Base-by-base conservation (phyloP, 2,888 invertebrate species). In the Eudemis profundana region DNA sequence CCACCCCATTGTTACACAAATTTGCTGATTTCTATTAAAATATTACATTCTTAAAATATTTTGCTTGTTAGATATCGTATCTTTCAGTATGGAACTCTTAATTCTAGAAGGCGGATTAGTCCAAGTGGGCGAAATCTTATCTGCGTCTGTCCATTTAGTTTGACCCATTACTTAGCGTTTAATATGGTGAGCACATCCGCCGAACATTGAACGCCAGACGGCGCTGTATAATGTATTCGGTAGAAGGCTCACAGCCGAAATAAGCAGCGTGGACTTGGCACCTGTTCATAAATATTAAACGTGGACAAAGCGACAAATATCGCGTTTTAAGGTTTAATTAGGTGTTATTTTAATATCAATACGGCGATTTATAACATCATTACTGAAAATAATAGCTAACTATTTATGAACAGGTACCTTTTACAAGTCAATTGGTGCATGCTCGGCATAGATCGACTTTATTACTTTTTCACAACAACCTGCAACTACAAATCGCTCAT, bases 101-200 rank as follows among this genome's bases (percentile, higher is more conserved):
- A 77, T 76, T 76, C 86, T 87, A 88, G 81, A 85, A 88, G 88
- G 88, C 88, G 88, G 88, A 88, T 64, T 83, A 83, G 79, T 83
- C 79, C 79, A 86, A 83, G 79, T 86, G 87, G 86, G 86, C 87
- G 82, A 82, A 81, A 81, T 74, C 70, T 69, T 71, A 69, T 67
- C 54, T 69, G 69, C 51, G 51, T 66, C 57, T 64, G 42, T 57
- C 57, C 57, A 14, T 57, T 56, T 42, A 40, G 49, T 63, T 54
- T 56, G 49, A 63, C 40, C 33, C 38, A 63, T 56, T 27, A 15
- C 47, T 47, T 49, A 44, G 56, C 56, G 56, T 15, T 15, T 42
- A 27, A 44, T 14, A 4, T 5, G 8, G 14, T n/a, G 57, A 38
- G 36, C 29, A 33, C 44, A 44, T 42, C 36, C 50, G 44, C 44